Percentiles rank a stretch among this genome's conserved stretches.
Conservation (phyloP, 2,113 vertebrate genomes). For the Nestor notabilis region DNA sequence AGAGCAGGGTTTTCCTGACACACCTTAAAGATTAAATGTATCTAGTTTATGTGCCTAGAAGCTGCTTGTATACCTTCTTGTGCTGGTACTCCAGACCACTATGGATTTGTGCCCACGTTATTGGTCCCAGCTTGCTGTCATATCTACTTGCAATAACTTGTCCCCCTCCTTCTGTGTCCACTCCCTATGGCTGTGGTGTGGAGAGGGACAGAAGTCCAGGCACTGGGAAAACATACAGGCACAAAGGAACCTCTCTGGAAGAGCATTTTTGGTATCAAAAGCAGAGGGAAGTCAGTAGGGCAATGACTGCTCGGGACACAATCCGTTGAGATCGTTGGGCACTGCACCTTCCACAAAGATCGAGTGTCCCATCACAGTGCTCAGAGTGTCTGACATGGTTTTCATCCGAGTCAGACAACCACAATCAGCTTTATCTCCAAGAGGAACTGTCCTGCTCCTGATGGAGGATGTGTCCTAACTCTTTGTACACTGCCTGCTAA, state of each 20-base stretch:
- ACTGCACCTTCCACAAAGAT: neutral
- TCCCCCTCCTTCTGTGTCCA: neutral
- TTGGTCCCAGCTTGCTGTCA: neutral
- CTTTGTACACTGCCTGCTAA: neutral
- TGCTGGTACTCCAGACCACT: neutral
- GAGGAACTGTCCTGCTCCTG: neutral
- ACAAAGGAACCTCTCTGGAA: neutral
- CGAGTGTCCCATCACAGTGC: fast-evolving
- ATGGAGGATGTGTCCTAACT: neutral
- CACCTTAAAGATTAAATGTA: neutral
- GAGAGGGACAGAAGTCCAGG: neutral
- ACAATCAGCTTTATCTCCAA: neutral
- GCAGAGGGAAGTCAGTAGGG: neutral
- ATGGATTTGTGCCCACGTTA: neutral
- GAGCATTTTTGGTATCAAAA: neutral
- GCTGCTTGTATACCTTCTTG: neutral
- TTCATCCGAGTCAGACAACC: neutral
- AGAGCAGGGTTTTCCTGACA: neutral
- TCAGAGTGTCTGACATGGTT: neutral
- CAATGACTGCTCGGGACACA: neutral
- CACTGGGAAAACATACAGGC: neutral
- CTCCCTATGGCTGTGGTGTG: neutral
- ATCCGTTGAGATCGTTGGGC: neutral
- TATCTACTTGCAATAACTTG: neutral
- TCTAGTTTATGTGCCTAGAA: neutral